phyloP scores from a whole-genome alignment of 2,797 vertebrate species.

The Ammospiza maritima region DNA sequence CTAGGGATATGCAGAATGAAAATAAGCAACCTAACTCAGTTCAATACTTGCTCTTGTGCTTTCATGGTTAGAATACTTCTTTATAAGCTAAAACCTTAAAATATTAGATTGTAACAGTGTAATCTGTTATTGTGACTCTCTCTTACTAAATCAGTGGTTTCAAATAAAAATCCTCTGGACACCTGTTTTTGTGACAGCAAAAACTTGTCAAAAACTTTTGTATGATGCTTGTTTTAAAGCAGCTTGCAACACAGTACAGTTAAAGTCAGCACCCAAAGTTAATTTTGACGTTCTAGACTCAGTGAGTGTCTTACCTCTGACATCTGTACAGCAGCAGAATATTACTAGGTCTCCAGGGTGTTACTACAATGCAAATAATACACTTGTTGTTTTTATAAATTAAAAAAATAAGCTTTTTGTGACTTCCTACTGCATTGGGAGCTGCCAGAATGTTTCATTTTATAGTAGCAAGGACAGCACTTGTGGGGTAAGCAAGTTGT shows the following conservation, averaged over 20 bases:
- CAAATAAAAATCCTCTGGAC: background rate
- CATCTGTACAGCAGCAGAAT: background rate
- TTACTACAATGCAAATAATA: background rate
- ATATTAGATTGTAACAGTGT: background rate
- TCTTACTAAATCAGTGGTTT: background rate
- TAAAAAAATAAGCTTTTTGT: background rate
- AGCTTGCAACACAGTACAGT: background rate
- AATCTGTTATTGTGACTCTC: background rate
- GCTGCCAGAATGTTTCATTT: background rate
- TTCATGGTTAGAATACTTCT: background rate
- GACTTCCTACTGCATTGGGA: background rate
- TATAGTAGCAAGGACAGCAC: fast-evolving
- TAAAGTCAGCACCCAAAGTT: background rate
- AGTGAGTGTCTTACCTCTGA: background rate
- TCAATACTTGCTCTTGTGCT: background rate
- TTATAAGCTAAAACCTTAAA: background rate
- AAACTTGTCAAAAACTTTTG: background rate
- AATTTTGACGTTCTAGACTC: background rate
- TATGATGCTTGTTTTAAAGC: background rate
- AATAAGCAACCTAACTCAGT: background rate
- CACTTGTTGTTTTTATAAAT: background rate
- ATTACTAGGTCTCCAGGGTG: background rate
- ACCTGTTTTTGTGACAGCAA: background rate
- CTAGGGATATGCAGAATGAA: background rate
- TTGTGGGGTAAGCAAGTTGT: background rate